These are phyloP conservation scores for Buceros bicornis DNA, from an alignment of 2,797 vertebrate species.

Conservation along the genomic window DNA sequence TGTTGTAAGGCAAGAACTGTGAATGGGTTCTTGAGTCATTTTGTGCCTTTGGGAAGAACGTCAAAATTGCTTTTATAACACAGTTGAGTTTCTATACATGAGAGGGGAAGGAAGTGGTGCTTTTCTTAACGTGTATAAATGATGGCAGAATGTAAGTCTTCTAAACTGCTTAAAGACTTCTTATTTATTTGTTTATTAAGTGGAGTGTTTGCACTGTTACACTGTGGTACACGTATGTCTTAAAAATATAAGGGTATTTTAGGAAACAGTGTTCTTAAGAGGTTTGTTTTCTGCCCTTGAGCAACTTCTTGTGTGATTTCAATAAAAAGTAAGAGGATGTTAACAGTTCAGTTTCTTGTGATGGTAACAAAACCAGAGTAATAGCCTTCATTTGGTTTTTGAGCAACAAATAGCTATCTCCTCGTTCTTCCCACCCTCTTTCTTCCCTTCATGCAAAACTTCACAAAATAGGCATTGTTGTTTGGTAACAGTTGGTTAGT, in stretches of 20 bases:
- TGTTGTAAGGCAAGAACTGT: not conserved
- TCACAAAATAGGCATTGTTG: constrained; percentile 38
- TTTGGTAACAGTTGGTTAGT: constrained; percentile 38
- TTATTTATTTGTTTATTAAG: not conserved
- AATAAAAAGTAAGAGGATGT: not conserved
- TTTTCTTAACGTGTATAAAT: not conserved
- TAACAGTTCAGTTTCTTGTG: not conserved
- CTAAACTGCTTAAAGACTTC: not conserved
- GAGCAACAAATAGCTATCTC: not conserved
- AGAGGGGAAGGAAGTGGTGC: not conserved
- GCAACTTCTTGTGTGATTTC: not conserved
- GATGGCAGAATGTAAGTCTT: not conserved
- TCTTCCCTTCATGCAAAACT: not conserved
- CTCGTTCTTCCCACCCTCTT: not conserved
- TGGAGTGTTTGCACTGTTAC: not conserved
- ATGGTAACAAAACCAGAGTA: not conserved
- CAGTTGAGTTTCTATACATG: not conserved
- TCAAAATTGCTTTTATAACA: not conserved
- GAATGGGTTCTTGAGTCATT: not conserved
- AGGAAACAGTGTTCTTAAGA: not conserved
- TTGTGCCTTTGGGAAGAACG: not conserved
- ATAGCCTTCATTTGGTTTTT: not conserved
- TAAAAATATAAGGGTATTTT: not conserved
- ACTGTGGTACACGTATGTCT: not conserved
- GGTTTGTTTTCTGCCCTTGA: not conserved